Evolutionary conservation across 2,888 invertebrate species (phyloP).

Genomic region (Ophonus ardosiacus): DNA sequence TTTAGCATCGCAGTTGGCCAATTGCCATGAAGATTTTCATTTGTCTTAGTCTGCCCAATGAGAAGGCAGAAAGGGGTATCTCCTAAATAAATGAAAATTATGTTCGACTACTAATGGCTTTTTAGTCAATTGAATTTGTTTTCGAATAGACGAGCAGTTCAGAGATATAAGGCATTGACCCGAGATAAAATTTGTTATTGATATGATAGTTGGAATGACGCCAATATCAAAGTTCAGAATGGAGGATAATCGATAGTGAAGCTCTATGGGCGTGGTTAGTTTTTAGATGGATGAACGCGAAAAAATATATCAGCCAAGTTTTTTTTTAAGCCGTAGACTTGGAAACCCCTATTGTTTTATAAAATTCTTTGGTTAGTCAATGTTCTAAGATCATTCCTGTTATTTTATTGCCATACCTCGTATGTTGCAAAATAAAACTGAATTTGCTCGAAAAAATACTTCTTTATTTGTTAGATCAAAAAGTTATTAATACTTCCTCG

Average conservation of each 20-base stretch:
- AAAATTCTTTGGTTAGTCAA: too few relatives aligned
- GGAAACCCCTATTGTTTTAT: too few relatives aligned
- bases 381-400: too few relatives aligned
- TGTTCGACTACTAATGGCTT: not conserved
- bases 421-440: not conserved
- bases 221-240: not conserved
- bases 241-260: not conserved
- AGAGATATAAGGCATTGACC: conserved; percentile 8
- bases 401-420: too few relatives aligned
- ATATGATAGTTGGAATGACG: not conserved
- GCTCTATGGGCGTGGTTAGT: not conserved
- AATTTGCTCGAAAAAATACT: too few relatives aligned
- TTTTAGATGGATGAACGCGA: not conserved
- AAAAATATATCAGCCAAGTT: not conserved
- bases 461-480: too few relatives aligned
- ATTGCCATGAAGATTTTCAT: conserved; percentile 18
- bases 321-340: too few relatives aligned
- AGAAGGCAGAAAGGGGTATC: not conserved
- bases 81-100: conserved; percentile 11
- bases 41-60: not conserved
- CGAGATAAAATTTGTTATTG: not conserved
- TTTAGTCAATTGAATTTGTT: conserved; percentile 18
- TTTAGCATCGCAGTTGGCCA: conserved; percentile 14
- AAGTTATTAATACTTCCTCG: too few relatives aligned
- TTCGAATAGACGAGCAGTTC: not conserved